Conservation (phyloP, 2,888 invertebrate species). For the Trachelus iudaicus region DNA sequence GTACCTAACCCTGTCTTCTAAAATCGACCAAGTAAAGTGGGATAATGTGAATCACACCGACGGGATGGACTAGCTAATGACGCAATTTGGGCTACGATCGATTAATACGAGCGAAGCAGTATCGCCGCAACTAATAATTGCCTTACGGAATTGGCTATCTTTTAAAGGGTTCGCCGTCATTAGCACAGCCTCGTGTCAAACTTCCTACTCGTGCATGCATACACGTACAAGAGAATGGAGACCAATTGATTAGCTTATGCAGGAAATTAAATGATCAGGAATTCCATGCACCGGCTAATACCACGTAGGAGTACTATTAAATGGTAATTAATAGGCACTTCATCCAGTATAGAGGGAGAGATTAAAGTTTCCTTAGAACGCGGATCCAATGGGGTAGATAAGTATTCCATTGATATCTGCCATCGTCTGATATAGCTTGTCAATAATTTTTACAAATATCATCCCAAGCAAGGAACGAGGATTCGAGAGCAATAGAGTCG, state of each 20-base stretch:
- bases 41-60: slow-evolving; percentile 38
- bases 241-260: not conserved
- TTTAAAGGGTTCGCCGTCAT: not conserved
- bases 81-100: slow-evolving; percentile 38
- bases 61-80: slow-evolving; percentile 45
- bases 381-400: not conserved
- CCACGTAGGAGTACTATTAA: not conserved
- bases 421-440: not conserved
- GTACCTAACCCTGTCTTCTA: not conserved
- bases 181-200: not conserved
- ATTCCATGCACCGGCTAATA: not conserved
- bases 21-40: slow-evolving; percentile 29
- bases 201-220: not conserved
- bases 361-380: not conserved
- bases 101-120: slow-evolving; percentile 41
- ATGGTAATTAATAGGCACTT: not conserved
- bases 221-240: not conserved
- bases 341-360: not conserved
- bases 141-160: slow-evolving; percentile 13
- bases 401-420: not conserved
- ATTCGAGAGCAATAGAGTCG: not conserved
- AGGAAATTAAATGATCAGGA: not conserved
- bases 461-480: not conserved
- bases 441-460: not conserved
- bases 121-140: slow-evolving; percentile 46